Conservation (phyloP, 2,888 invertebrate genomes). For the Cephonodes hylas region DNA sequence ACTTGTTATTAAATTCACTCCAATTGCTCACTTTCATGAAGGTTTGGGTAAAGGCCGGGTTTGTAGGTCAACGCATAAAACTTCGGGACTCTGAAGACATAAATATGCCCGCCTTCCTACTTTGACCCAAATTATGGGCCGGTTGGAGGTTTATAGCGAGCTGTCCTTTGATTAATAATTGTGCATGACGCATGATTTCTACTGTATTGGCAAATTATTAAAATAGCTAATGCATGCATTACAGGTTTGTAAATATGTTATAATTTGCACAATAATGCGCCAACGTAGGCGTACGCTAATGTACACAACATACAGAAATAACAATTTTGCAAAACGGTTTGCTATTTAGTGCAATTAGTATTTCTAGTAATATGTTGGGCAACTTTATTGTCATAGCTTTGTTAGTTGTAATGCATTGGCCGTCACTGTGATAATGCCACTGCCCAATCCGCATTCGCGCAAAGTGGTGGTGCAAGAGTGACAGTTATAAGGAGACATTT, state of each 20-base stretch:
- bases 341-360: constrained; percentile 3
- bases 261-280: not conserved
- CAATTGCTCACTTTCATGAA: not conserved
- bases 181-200: not conserved
- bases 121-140: not conserved
- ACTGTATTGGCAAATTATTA: not conserved
- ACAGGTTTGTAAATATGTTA: not conserved
- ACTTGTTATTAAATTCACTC: not conserved
- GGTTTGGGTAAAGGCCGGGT: not conserved
- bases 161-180: not conserved
- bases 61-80: not conserved
- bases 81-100: not conserved
- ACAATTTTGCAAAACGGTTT: not conserved
- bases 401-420: too few species aligned
- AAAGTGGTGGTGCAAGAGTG: too few species aligned
- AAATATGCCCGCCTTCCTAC: not conserved
- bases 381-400: not conserved
- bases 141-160: not conserved
- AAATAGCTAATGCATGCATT: too few species aligned
- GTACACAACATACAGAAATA: not conserved
- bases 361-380: not conserved
- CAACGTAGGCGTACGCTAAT: not conserved
- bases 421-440: too few species aligned
- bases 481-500: too few species aligned
- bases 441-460: too few species aligned